Evolutionary conservation across 2,888 invertebrate genomes (phyloP).

Genomic region (Drosophila kokeensis): DNA sequence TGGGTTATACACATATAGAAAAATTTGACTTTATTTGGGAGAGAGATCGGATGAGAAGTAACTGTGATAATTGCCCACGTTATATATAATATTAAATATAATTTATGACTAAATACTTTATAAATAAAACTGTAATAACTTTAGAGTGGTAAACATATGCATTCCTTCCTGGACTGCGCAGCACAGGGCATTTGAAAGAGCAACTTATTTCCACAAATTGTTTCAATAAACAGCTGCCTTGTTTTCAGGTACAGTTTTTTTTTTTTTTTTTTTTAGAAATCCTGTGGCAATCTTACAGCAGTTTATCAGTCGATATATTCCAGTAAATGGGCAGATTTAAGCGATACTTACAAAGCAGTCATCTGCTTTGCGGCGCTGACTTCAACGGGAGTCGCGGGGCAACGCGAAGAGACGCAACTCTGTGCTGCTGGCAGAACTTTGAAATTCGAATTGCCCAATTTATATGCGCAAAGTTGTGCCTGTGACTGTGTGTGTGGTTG

Average conservation of each 20-base stretch:
- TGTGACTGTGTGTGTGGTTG: conserved; percentile 10
- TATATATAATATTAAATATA: not conserved
- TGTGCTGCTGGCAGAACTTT: conserved; percentile 42
- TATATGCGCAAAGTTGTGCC: conserved; percentile 72
- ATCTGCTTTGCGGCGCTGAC: conserved; percentile 4
- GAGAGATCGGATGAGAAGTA: not conserved
- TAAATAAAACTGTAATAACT: not conserved
- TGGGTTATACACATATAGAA: not conserved
- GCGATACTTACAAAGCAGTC: conserved; percentile 30
- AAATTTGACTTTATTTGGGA: not conserved
- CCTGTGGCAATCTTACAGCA: conserved; percentile 7
- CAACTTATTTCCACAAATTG: not conserved
- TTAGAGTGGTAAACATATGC: not conserved
- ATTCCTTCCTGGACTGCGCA: not conserved
- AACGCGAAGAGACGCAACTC: not conserved
- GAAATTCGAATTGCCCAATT: conserved; percentile 62
- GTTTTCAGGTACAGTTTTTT: not conserved
- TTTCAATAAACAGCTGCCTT: not conserved
- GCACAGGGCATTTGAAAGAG: not conserved
- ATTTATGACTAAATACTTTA: not conserved
- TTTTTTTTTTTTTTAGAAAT: not conserved
- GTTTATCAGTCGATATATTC: conserved; percentile 19
- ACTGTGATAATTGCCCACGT: not conserved
- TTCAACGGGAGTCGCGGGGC: not conserved
- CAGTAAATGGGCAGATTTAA: conserved; percentile 48